Conservation (phyloP, 2,888 invertebrate genomes). For the Sycophila texana region DNA sequence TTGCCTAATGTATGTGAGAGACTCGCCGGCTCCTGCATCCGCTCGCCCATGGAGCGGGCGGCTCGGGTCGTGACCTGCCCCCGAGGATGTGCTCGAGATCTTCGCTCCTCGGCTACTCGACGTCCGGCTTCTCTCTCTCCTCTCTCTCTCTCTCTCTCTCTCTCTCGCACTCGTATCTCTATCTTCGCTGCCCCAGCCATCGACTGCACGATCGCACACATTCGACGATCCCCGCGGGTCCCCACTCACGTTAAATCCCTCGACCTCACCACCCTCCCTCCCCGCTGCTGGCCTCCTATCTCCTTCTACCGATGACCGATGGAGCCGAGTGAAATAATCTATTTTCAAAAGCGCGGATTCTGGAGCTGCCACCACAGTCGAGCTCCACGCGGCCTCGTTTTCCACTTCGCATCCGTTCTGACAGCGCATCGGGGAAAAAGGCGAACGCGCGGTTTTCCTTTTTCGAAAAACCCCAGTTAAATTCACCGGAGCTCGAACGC, state of each 20-base stretch:
- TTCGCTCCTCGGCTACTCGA: slow-evolving; percentile 36
- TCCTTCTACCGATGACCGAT: slow-evolving; percentile 11
- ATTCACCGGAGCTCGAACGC: too few species aligned
- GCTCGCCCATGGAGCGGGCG: slow-evolving; percentile 63
- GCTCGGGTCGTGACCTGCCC: slow-evolving; percentile 68
- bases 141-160: slow-evolving; percentile 52
- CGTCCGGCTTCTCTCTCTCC: slow-evolving; percentile 53
- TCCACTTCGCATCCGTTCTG: too few species aligned
- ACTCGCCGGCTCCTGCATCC: slow-evolving; percentile 66
- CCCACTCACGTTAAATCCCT: slow-evolving; percentile 23
- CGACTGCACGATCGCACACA: slow-evolving; percentile 34
- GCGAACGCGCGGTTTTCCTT: too few species aligned
- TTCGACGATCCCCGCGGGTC: slow-evolving; percentile 21
- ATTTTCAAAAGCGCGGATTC: slow-evolving; percentile 25
- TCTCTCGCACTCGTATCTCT: slow-evolving; percentile 52
- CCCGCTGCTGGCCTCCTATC: not conserved
- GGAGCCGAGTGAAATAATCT: slow-evolving; percentile 36
- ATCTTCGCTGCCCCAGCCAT: slow-evolving; percentile 39
- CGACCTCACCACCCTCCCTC: not conserved
- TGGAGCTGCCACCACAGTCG: too few species aligned
- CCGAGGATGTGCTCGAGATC: slow-evolving; percentile 54
- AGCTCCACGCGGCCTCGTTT: too few species aligned
- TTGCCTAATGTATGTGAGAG: slow-evolving; percentile 71
- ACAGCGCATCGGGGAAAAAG: too few species aligned
- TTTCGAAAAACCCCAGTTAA: too few species aligned